Percentiles rank a stretch among this genome's conserved stretches.
These are phyloP conservation scores for Meganola albula DNA, from an alignment of 2,888 invertebrate species.

Conservation along the genomic window DNA sequence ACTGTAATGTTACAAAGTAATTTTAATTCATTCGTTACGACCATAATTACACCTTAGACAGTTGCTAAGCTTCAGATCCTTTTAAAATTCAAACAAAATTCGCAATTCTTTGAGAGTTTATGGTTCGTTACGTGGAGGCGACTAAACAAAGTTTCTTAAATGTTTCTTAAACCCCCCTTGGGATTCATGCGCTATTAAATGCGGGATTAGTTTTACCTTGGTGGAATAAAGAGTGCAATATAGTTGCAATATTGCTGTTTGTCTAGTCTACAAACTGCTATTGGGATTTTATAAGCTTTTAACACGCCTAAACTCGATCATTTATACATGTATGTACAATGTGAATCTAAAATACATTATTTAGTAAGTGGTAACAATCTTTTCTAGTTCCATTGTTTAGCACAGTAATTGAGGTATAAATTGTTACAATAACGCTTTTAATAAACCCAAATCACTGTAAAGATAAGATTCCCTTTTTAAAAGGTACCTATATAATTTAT, in stretches of 20 bases:
- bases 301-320: no score
- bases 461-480: no score
- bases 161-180: conserved; percentile 32
- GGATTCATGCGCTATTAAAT: conserved; percentile 50
- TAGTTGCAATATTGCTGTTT: conserved; percentile 27
- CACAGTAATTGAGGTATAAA: no score
- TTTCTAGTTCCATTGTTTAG: no score
- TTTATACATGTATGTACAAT: no score
- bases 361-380: no score
- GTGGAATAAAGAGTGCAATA: conserved; percentile 42
- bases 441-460: no score
- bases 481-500: no score
- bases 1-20: no score
- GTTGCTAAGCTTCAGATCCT: conserved; percentile 27
- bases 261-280: conserved; percentile 5
- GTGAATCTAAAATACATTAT: no score
- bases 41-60: conserved; percentile 34
- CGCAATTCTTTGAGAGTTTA: conserved; percentile 39
- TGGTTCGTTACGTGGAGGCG: conserved; percentile 37
- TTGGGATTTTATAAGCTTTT: no score
- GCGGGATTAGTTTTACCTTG: conserved; percentile 38
- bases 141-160: conserved; percentile 36
- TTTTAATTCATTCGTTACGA: conserved; percentile 7
- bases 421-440: no score
- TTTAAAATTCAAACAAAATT: conserved; percentile 25